Conservation (phyloP, 2,797 vertebrate species). For the Pteropus rufus region DNA sequence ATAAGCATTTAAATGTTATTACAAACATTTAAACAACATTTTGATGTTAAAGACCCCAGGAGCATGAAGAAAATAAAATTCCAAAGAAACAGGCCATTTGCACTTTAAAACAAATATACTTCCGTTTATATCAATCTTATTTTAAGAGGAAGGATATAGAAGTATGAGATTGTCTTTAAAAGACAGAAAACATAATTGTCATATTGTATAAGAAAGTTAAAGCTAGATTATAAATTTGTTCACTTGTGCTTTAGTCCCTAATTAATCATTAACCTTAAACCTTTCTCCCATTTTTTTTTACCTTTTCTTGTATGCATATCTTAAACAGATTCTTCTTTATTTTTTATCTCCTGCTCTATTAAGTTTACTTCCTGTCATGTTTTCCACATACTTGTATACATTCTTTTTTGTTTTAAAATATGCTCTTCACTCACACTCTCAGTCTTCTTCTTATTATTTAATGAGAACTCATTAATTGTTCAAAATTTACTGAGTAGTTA, state of each 20-base stretch:
- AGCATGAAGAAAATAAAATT: background rate
- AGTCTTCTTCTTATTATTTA: background rate
- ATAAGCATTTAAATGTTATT: background rate
- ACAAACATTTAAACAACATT: background rate
- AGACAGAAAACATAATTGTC: background rate
- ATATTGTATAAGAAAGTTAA: background rate
- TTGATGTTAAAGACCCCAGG: background rate
- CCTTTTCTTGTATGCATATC: background rate
- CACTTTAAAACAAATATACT: background rate
- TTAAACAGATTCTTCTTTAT: background rate
- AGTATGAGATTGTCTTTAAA: background rate
- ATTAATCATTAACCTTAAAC: background rate
- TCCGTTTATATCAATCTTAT: background rate
- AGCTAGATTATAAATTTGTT: background rate
- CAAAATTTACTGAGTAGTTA: slow-evolving; percentile 9
- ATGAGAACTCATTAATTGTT: slow-evolving; percentile 3
- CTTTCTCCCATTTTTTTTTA: background rate
- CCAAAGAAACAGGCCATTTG: background rate
- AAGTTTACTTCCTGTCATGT: background rate
- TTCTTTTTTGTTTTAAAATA: background rate
- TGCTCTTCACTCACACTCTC: background rate
- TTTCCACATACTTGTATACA: background rate
- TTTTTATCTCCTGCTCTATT: background rate
- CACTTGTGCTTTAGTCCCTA: background rate
- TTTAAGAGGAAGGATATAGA: background rate